Base-by-base conservation (phyloP, 2,797 vertebrate genomes). In the Sus cebifrons region DNA sequence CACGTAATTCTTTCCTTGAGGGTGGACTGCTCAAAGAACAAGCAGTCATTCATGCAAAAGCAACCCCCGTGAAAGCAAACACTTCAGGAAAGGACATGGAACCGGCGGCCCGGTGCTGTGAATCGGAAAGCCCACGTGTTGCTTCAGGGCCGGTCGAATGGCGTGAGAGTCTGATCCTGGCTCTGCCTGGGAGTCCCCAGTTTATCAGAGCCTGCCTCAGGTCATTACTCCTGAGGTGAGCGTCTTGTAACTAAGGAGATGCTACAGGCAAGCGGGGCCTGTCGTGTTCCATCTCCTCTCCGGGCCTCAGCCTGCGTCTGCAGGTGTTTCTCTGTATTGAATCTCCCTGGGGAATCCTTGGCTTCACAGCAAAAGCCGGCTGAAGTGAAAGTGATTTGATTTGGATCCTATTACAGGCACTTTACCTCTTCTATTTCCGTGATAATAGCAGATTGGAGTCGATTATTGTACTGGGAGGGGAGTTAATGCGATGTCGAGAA, bases 331-430 rank as follows among this genome's bases (percentile, higher is more conserved):
- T 98, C 98, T 98, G 97, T 98, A 99, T 98, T 99, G 98, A 98
- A 96, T 98, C 98, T 99, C 99, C 98, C 99, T 97, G 97, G 99
- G 98, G 99, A 98, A 98, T 97, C 98, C 98, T 98, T 98, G 97
- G 98, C 98, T 99, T 98, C 98, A 98, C 98, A 98, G 98, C 98
- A 98, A 98, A 99, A 98, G 98, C 98, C 64, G 92, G 98, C 98
- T 99, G 98, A 99, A 99, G 98, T 99, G 98, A 99, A 99, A 99
- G 98, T 99, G 98, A 99, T 99, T 99, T 99, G 99, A 99, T 99
- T 99, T 99, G 98, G 99, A 99, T 99, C 98, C 98, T 98, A 99
- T 99, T 99, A 99, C 99, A 98, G 98, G 98, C 98, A 99, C 98
- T 99, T 99, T 99, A 99, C 99, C 98, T 98, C 98, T 98, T 98